A percentile compares a stretch with the other conserved stretches of the same genome.
Evolutionary conservation across 1,140 invertebrate species (phyloP).

Genomic region (Trichonephila clavipes): DNA sequence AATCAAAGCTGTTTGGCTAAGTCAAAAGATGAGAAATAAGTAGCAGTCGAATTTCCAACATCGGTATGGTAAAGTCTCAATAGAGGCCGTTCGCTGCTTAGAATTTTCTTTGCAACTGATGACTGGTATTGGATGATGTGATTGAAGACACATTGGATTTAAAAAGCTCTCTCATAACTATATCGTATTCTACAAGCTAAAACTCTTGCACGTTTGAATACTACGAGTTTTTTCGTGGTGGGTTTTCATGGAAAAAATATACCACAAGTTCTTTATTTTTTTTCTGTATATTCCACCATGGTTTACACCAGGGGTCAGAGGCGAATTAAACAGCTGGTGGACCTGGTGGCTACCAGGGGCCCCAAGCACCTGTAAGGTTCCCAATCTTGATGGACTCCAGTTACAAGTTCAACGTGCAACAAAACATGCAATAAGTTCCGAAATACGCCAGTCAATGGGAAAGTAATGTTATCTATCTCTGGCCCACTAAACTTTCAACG

Average conservation of each 20-base stretch:
- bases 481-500: too few species aligned
- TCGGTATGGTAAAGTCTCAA: background rate
- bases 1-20: background rate
- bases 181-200: background rate
- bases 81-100: background rate
- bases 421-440: too few species aligned
- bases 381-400: too few species aligned
- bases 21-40: background rate
- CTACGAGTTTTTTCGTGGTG: background rate
- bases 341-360: too few species aligned
- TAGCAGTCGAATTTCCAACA: background rate
- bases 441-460: too few species aligned
- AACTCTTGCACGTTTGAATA: background rate
- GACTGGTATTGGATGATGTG: background rate
- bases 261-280: background rate
- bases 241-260: background rate
- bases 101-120: background rate
- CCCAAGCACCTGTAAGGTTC: too few species aligned
- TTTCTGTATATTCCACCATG: background rate
- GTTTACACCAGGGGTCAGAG: too few species aligned
- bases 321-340: too few species aligned
- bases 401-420: too few species aligned
- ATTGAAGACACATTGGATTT: background rate
- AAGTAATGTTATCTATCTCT: too few species aligned
- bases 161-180: background rate